Percentiles rank a stretch among this genome's conserved stretches.
Conservation (phyloP, 2,797 vertebrate genomes). For the Falco berigora region DNA sequence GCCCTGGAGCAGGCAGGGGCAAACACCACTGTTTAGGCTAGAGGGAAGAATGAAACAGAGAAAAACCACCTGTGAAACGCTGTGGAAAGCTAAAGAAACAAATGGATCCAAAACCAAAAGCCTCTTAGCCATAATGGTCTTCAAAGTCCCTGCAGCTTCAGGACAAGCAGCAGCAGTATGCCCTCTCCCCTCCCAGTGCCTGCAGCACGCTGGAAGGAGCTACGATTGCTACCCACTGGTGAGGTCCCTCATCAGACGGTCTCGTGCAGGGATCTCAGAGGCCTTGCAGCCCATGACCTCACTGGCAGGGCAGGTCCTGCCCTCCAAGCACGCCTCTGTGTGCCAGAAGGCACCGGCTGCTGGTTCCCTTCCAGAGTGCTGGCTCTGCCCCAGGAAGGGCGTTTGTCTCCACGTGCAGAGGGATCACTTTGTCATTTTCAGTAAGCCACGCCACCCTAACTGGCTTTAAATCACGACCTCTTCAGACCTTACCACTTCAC, state of each 20-base stretch:
- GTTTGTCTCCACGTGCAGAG: not conserved
- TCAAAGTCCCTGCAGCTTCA: not conserved
- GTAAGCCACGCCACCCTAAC: not conserved
- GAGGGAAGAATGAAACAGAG: not conserved
- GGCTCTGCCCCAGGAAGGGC: not conserved
- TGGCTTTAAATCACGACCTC: not conserved
- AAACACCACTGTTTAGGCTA: rapidly evolving
- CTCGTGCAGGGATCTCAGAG: not conserved
- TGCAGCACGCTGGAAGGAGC: not conserved
- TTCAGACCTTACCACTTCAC: not conserved
- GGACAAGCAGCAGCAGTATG: not conserved
- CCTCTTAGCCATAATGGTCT: not conserved
- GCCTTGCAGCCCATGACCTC: not conserved
- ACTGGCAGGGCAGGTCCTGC: not conserved
- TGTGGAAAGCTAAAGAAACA: not conserved
- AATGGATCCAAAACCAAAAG: not conserved
- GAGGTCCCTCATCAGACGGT: rapidly evolving
- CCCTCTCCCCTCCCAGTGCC: not conserved
- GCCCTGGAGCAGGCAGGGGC: not conserved
- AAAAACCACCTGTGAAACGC: not conserved
- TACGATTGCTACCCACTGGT: not conserved
- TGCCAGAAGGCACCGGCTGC: rapidly evolving
- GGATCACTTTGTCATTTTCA: not conserved
- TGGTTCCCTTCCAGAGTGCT: not conserved
- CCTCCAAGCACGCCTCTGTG: rapidly evolving